Evolutionary conservation across 2,888 invertebrate genomes (phyloP).

Genomic region (Leptopterna dolabrata): DNA sequence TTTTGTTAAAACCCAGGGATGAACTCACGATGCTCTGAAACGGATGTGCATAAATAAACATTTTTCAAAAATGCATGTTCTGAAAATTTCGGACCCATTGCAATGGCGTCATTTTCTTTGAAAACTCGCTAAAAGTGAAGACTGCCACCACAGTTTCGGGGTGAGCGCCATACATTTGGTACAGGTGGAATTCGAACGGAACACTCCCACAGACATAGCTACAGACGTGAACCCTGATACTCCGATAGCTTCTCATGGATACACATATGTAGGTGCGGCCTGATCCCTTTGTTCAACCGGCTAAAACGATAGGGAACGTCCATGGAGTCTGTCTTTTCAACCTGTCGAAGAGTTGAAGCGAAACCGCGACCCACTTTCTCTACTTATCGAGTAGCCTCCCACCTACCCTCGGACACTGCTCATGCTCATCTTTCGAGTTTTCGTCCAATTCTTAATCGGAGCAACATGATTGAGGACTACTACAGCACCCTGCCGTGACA

Average conservation of each 20-base stretch:
- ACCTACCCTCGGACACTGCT: not conserved
- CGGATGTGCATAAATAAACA: no score
- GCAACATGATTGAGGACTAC: not conserved
- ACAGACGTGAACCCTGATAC: not conserved
- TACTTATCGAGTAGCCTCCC: not conserved
- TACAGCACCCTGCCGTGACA: no score
- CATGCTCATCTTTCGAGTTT: not conserved
- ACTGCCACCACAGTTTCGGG: no score
- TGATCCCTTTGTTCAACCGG: not conserved
- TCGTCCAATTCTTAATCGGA: not conserved
- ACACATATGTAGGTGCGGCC: not conserved
- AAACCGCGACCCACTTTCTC: conserved; percentile 27
- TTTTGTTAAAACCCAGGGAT: no score
- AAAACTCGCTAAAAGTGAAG: no score
- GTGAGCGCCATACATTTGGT: no score
- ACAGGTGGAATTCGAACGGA: no score
- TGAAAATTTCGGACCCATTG: no score
- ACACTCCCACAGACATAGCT: not conserved
- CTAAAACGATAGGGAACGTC: not conserved
- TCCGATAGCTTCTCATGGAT: not conserved
- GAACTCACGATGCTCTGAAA: no score
- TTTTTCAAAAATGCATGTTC: no score
- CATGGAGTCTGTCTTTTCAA: not conserved
- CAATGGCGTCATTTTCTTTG: no score
- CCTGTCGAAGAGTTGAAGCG: conserved; percentile 28